A percentile compares a stretch with the other conserved stretches of the same genome.
These are phyloP conservation scores for Oreonectes daqikongensis DNA, from an alignment of 2,797 vertebrate species.

Conservation along the genomic window DNA sequence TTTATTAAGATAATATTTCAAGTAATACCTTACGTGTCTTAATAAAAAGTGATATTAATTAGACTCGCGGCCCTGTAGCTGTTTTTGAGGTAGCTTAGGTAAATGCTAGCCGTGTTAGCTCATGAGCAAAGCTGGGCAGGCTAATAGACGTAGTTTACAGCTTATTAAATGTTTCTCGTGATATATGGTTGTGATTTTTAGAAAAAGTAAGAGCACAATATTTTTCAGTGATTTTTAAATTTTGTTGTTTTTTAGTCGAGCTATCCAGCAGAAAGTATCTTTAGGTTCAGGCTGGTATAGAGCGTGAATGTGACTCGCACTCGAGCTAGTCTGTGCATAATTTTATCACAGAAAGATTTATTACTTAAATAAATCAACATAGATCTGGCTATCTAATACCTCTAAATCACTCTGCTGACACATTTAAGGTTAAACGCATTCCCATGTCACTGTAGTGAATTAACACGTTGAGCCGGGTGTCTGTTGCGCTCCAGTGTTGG, in stretches of 20 bases:
- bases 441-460: background rate
- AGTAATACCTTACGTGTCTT: background rate
- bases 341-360: no score
- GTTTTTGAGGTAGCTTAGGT: conserved; percentile 23
- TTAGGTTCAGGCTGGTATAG: background rate
- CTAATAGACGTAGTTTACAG: background rate
- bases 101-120: conserved; percentile 30
- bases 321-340: no score
- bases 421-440: background rate
- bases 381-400: no score
- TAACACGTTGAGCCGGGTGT: conserved; percentile 4
- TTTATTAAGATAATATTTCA: background rate
- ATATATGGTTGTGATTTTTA: background rate
- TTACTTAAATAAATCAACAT: no score
- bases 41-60: background rate
- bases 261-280: background rate
- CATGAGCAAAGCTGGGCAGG: background rate
- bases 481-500: conserved; percentile 6
- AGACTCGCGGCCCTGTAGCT: conserved; percentile 20
- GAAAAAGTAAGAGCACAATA: background rate
- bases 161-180: background rate
- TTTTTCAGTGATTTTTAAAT: background rate
- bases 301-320: no score
- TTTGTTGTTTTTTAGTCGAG: background rate
- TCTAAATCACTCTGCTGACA: background rate